phyloP scores from a whole-genome alignment of 1,140 invertebrate species.

The Nephila pilipes region DNA sequence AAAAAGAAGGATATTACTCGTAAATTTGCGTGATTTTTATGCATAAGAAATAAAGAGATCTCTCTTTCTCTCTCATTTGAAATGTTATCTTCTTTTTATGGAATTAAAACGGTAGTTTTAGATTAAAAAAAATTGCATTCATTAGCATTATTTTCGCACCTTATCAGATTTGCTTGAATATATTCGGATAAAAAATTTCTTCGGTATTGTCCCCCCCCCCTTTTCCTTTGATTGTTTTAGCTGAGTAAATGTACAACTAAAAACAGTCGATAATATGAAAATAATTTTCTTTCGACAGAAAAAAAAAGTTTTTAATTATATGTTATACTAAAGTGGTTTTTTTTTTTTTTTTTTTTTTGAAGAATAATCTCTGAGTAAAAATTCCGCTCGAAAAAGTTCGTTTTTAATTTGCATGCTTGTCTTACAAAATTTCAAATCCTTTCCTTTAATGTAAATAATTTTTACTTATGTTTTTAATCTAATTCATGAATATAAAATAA shows the following conservation, averaged over 20 bases:
- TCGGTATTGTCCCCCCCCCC: not conserved
- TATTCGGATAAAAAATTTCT: not conserved
- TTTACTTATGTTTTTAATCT: not conserved
- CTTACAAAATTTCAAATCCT: not conserved
- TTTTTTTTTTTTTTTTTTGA: not conserved
- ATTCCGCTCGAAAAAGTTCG: not conserved
- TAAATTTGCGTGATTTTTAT: conserved; percentile 19
- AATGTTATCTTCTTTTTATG: not conserved
- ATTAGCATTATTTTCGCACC: conserved; percentile 21
- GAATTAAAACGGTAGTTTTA: conserved; percentile 26
- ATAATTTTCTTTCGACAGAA: not conserved
- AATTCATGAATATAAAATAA: too few species aligned
- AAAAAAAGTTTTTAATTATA: conserved; percentile 1
- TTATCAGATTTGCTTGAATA: conserved; percentile 5
- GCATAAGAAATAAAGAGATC: not conserved
- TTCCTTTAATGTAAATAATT: not conserved
- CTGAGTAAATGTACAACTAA: not conserved
- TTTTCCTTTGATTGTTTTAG: not conserved
- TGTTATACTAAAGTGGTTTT: not conserved
- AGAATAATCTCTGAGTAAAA: not conserved
- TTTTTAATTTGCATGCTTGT: not conserved
- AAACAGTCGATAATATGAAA: not conserved
- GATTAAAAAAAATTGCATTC: not conserved
- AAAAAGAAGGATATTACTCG: conserved; percentile 36
- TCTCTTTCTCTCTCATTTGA: not conserved